Percentiles rank a stretch among this genome's conserved stretches.
Conservation (phyloP, 2,797 vertebrate species). For the Benthosema pterotum region DNA sequence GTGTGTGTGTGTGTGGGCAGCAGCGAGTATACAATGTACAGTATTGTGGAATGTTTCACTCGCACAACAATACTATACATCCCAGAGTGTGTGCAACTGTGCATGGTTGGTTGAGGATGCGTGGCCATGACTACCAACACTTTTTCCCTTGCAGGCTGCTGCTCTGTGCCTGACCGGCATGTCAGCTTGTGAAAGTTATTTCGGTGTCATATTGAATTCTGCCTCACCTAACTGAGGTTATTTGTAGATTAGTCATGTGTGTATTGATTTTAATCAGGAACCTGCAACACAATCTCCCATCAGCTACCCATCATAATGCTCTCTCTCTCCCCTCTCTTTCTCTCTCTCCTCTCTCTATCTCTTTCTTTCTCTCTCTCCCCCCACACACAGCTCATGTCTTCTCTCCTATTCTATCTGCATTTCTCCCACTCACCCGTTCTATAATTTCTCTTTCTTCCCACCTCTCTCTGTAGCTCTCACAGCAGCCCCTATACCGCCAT, state of each 20-base stretch:
- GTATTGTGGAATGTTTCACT: background rate
- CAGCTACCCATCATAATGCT: background rate
- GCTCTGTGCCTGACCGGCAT: background rate
- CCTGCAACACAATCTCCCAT: conserved; percentile 29
- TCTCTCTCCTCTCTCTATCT: conserved; percentile 3
- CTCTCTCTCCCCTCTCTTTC: background rate
- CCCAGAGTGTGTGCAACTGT: background rate
- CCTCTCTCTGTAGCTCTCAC: no score
- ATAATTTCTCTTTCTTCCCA: no score
- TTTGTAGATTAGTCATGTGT: conserved; percentile 41
- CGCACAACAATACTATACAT: no score
- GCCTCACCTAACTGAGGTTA: conserved; percentile 37
- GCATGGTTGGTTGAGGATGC: background rate
- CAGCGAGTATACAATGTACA: background rate
- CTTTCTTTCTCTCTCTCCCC: conserved; percentile 5
- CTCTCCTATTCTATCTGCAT: background rate
- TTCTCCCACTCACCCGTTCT: no score
- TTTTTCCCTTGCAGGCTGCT: background rate
- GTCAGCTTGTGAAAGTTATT: conserved; percentile 25
- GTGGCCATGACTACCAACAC: conserved; percentile 6
- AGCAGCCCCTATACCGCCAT: no score
- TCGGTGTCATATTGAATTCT: conserved; percentile 42
- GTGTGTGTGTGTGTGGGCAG: background rate
- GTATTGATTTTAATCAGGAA: conserved; percentile 70
- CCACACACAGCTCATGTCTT: no score